phyloP scores from a whole-genome alignment of 2,797 vertebrate species.

The Gallinago stenura region DNA sequence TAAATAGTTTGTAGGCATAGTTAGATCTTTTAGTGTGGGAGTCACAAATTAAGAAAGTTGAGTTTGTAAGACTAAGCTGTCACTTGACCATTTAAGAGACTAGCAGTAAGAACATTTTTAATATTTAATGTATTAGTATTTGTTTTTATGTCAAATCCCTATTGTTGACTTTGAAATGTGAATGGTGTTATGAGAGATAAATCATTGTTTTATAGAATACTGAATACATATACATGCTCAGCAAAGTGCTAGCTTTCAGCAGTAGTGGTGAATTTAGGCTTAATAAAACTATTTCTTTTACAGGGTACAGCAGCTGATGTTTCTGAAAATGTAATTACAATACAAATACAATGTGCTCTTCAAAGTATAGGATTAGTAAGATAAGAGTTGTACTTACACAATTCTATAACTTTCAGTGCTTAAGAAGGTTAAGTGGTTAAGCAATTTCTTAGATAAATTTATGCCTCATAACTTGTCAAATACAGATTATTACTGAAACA shows the following conservation, averaged over 20 bases:
- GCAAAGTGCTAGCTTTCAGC: neutral
- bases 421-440: neutral
- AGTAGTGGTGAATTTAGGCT: neutral
- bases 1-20: neutral
- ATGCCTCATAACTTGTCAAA: neutral
- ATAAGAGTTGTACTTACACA: neutral
- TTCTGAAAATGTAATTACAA: neutral
- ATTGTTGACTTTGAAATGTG: neutral
- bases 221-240: neutral
- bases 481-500: neutral
- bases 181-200: neutral
- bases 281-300: neutral
- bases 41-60: neutral
- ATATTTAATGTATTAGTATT: neutral
- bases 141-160: neutral
- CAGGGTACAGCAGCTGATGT: rapidly evolving
- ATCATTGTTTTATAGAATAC: neutral
- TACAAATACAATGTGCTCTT: neutral
- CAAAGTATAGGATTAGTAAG: neutral
- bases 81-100: neutral
- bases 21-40: neutral
- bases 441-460: neutral
- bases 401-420: neutral
- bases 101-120: neutral
- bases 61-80: neutral